Percentiles rank a stretch among this genome's conserved stretches.
Conservation (phyloP, 2,797 vertebrate species). For the Rhincodon typus region DNA sequence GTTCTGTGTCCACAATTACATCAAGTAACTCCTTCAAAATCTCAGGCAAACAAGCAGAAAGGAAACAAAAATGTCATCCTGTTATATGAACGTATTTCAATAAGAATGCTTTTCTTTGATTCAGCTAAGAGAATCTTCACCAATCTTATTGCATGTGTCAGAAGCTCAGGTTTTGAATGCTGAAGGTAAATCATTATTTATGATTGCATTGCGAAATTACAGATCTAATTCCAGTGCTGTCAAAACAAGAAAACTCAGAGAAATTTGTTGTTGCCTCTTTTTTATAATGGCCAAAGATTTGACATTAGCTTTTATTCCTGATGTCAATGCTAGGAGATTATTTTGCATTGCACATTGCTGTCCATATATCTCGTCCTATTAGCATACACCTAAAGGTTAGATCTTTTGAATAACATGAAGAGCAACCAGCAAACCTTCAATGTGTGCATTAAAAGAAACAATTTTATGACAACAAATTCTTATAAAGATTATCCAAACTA, state of each 20-base stretch:
- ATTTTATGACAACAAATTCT: not conserved
- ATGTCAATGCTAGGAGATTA: not conserved
- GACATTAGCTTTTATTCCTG: not conserved
- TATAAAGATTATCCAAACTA: not conserved
- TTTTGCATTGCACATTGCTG: not conserved
- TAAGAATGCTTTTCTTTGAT: not conserved
- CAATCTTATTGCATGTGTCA: not conserved
- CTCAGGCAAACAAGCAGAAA: not conserved
- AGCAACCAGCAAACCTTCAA: not conserved
- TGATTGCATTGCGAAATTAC: not conserved
- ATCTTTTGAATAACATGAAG: no score
- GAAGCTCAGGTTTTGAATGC: not conserved
- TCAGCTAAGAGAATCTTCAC: not conserved
- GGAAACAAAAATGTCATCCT: not conserved
- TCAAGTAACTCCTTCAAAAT: not conserved
- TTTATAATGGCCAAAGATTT: not conserved
- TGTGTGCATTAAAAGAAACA: not conserved
- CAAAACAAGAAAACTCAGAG: not conserved
- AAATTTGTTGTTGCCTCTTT: not conserved
- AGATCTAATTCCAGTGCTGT: not conserved
- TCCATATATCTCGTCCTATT: not conserved
- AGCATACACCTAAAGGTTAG: not conserved
- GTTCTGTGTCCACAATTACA: not conserved
- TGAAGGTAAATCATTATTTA: not conserved
- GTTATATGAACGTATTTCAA: not conserved